phyloP scores from a whole-genome alignment of 2,797 vertebrate species.

The Acanthornis magna region DNA sequence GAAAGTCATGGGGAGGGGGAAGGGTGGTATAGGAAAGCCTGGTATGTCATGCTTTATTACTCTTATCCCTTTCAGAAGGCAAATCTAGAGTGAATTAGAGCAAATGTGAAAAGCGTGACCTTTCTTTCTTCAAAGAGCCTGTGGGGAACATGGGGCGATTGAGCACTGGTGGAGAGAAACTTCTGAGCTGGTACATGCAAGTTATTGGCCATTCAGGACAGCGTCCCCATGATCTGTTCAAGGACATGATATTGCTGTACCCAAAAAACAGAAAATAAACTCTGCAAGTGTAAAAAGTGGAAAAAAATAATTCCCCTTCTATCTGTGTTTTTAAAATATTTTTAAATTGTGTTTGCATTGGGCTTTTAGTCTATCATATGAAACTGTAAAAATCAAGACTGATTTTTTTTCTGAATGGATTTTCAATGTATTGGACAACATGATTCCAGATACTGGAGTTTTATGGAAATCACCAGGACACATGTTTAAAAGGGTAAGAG shows the following conservation, averaged over 20 bases:
- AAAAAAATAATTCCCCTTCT: neutral
- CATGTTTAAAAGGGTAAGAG: neutral
- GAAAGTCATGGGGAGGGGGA: neutral
- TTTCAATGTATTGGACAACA: fast-evolving
- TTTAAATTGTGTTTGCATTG: neutral
- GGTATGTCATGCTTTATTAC: neutral
- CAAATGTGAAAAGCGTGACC: neutral
- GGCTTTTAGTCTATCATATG: neutral
- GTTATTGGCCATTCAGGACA: neutral
- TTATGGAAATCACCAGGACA: neutral
- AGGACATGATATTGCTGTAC: neutral
- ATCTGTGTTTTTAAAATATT: neutral
- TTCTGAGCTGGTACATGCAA: neutral
- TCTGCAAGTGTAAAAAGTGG: neutral
- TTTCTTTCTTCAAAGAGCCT: neutral
- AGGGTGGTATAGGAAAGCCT: neutral
- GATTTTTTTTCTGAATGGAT: neutral
- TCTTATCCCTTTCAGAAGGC: neutral
- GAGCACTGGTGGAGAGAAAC: neutral
- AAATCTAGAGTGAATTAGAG: slow-evolving; percentile 5
- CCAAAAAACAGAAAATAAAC: neutral
- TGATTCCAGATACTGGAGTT: neutral
- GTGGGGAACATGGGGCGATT: neutral
- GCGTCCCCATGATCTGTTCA: neutral
- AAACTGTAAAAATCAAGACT: neutral